Evolutionary conservation across 1,140 invertebrate genomes (phyloP).

Genomic region (Hermetia illucens): DNA sequence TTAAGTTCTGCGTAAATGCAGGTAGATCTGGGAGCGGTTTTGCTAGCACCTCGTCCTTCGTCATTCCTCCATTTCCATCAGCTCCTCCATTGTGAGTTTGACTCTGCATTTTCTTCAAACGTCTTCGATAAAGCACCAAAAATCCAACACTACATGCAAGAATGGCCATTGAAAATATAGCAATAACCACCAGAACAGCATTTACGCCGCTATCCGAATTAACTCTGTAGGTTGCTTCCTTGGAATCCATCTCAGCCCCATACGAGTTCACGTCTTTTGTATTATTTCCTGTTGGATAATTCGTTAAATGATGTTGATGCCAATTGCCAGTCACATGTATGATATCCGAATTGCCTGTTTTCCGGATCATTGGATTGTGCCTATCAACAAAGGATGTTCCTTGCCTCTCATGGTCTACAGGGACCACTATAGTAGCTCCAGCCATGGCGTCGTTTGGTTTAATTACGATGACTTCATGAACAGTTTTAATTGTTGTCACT

Average conservation of each 20-base stretch:
- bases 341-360: slow-evolving; percentile 13
- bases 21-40: slow-evolving; percentile 19
- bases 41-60: slow-evolving; percentile 2
- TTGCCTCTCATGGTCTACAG: no score
- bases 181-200: background rate
- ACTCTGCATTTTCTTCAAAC: background rate
- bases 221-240: background rate
- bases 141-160: background rate
- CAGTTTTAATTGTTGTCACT: slow-evolving; percentile 7
- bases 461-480: slow-evolving; percentile 25
- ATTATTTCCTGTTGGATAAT: slow-evolving; percentile 1
- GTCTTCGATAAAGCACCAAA: background rate
- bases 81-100: no score
- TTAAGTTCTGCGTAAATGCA: slow-evolving; percentile 12
- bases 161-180: background rate
- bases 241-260: no score
- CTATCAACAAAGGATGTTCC: no score
- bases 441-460: slow-evolving; percentile 19
- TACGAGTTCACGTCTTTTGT: no score
- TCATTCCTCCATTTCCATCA: slow-evolving; percentile 12
- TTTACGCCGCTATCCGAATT: background rate
- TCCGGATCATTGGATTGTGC: background rate
- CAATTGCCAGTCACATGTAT: slow-evolving; percentile 26
- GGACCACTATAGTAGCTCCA: no score
- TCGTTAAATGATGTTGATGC: slow-evolving; percentile 3